Conservation (phyloP, 1,140 invertebrate genomes). For the Caligus rogercresseyi region DNA sequence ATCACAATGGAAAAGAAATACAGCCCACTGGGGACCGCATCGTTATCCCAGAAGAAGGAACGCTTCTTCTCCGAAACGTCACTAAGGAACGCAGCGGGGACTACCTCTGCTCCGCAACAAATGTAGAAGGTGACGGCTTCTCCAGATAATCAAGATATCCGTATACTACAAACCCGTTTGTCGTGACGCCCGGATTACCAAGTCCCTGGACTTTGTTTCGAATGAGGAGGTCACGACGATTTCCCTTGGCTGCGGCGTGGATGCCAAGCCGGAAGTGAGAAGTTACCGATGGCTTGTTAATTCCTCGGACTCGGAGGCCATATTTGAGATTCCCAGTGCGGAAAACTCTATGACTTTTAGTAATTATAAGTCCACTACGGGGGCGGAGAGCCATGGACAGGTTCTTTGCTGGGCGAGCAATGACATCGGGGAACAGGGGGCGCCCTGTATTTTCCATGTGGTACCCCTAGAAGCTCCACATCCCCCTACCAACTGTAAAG, state of each 20-base stretch:
- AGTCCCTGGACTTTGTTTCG: neutral
- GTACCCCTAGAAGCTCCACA: constrained; percentile 40
- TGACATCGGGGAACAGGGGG: constrained; percentile 42
- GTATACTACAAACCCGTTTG: constrained; percentile 16
- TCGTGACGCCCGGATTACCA: neutral
- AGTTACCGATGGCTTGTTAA: constrained; percentile 23
- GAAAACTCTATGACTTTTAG: constrained; percentile 14
- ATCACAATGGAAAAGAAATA: constrained; percentile 4
- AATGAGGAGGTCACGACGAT: neutral
- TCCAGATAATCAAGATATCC: neutral
- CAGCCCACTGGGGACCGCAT: constrained; percentile 5
- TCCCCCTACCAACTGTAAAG: constrained; percentile 22
- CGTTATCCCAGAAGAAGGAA: constrained; percentile 22
- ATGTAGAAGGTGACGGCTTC: constrained; percentile 12
- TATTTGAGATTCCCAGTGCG: constrained; percentile 19
- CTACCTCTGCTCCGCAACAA: constrained; percentile 7
- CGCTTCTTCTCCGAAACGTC: neutral
- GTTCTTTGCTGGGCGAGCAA: constrained; percentile 67
- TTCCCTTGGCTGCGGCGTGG: constrained; percentile 17
- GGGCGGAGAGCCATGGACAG: constrained; percentile 26
- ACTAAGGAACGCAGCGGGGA: neutral
- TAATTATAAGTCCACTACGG: constrained; percentile 7
- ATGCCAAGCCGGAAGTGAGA: constrained; percentile 19
- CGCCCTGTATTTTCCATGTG: constrained; percentile 49
- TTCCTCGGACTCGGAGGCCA: constrained; percentile 22